A percentile compares a stretch with the other conserved stretches of the same genome.
Evolutionary conservation across 2,888 invertebrate species (phyloP).

Genomic region (Hemicrepidius hirtus): DNA sequence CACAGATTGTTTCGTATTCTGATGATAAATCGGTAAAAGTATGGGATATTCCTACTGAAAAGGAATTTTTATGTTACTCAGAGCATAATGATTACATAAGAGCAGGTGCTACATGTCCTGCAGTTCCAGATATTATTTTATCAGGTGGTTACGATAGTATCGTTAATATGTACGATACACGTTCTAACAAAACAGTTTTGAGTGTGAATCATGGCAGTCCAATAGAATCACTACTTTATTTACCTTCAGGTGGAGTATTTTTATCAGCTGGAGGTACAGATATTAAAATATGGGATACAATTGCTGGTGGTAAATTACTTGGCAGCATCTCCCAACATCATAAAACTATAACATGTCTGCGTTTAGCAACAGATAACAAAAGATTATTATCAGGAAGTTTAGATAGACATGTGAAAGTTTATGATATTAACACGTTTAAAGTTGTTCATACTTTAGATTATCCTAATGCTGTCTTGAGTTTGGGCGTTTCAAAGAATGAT

Average conservation of each 20-base stretch:
- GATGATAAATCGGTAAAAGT: constrained; percentile 91
- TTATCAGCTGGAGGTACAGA: constrained; percentile 94
- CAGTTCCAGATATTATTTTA: constrained; percentile 83
- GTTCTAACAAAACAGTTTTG: constrained; percentile 81
- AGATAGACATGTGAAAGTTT: constrained; percentile 95
- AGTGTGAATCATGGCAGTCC: constrained; percentile 91
- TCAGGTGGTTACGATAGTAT: constrained; percentile 94
- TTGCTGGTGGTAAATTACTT: constrained; percentile 89
- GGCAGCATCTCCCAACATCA: constrained; percentile 93
- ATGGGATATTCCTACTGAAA: constrained; percentile 95
- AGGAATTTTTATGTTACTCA: constrained; percentile 78
- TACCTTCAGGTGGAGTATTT: constrained; percentile 93
- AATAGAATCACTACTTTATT: constrained; percentile 90
- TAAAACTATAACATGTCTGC: constrained; percentile 93
- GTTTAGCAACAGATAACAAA: constrained; percentile 87
- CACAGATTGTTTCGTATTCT: constrained; percentile 89
- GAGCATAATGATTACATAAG: constrained; percentile 89
- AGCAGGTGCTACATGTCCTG: constrained; percentile 87
- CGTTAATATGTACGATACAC: constrained; percentile 90
- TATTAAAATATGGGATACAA: constrained; percentile 94
- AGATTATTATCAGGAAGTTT: constrained; percentile 92
- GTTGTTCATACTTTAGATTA: constrained; percentile 92
- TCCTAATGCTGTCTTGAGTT: constrained; percentile 91
- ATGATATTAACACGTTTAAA: constrained; percentile 90
- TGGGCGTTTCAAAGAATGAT: constrained; percentile 85